phyloP scores from a whole-genome alignment of 2,113 vertebrate species.

The Cryptotis parvus region DNA sequence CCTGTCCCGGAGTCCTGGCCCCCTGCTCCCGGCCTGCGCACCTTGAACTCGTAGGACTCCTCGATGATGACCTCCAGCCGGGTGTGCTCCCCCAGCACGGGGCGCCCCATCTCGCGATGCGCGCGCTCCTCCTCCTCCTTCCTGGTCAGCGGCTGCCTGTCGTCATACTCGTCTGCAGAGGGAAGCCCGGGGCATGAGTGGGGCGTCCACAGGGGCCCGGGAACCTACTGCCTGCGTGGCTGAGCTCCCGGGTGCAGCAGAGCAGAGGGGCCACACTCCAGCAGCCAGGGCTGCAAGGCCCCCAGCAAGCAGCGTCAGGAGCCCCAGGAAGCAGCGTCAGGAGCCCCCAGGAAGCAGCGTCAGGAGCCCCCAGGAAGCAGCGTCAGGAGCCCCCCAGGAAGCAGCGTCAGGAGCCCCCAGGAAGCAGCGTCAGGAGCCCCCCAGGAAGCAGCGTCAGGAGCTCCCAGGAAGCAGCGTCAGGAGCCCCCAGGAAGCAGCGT shows the following conservation, averaged over 20 bases:
- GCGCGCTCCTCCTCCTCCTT: constrained; percentile 95
- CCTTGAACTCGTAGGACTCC: constrained; percentile 99
- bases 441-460: too few species aligned
- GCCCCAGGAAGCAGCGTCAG: too few species aligned
- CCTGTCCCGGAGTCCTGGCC: too few species aligned
- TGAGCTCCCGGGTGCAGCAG: background rate
- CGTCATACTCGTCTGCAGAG: constrained; percentile 90
- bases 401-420: too few species aligned
- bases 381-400: too few species aligned
- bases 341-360: too few species aligned
- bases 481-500: too few species aligned
- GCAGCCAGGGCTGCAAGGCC: background rate
- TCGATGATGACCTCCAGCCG: constrained; percentile 96
- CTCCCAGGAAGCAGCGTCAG: too few species aligned
- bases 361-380: too few species aligned
- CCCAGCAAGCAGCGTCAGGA: too few species aligned
- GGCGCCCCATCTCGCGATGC: constrained; percentile 94
- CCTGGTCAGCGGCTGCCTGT: constrained; percentile 89
- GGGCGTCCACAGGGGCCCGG: background rate
- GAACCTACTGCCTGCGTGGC: background rate
- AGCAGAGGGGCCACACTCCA: too few species aligned
- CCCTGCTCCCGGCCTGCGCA: constrained; percentile 62
- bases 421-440: too few species aligned
- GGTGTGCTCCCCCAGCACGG: constrained; percentile 92
- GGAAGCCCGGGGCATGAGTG: constrained; percentile 25